Conservation (phyloP, 1,140 invertebrate genomes). For the Bicyclus anynana region DNA sequence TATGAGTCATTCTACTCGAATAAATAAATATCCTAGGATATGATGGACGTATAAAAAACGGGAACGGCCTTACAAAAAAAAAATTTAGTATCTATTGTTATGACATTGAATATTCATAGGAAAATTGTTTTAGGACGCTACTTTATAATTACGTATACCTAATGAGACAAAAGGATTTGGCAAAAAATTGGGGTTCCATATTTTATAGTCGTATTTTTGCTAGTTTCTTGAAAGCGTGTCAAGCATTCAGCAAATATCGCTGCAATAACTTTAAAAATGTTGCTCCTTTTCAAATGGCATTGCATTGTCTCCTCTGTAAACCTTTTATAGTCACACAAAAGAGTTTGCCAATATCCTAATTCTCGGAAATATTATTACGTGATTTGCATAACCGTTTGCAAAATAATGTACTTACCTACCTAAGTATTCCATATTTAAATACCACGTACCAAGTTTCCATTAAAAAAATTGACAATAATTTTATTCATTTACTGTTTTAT, state of each 20-base stretch:
- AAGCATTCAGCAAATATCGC: slow-evolving; percentile 30
- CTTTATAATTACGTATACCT: slow-evolving; percentile 44
- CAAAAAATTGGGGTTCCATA: slow-evolving; percentile 47
- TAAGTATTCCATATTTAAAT: neutral
- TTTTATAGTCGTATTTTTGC: slow-evolving; percentile 44
- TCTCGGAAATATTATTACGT: slow-evolving; percentile 49
- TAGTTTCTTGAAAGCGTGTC: slow-evolving; percentile 34
- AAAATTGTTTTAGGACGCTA: slow-evolving; percentile 32
- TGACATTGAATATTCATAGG: slow-evolving; percentile 11
- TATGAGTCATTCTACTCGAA: too few species aligned
- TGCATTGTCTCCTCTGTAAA: slow-evolving; percentile 42
- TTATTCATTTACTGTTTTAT: too few species aligned
- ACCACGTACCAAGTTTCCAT: too few species aligned
- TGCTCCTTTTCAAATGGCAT: slow-evolving; percentile 50
- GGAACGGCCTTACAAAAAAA: neutral
- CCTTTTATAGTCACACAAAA: slow-evolving; percentile 46
- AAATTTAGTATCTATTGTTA: slow-evolving; percentile 15
- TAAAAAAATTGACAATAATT: too few species aligned
- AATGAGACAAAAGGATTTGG: slow-evolving; percentile 28
- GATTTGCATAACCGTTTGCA: slow-evolving; percentile 48
- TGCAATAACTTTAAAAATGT: slow-evolving; percentile 39
- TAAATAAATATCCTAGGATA: neutral
- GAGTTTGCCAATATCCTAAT: slow-evolving; percentile 60
- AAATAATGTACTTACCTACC: neutral
- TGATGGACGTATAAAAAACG: neutral